phyloP scores from a whole-genome alignment of 2,113 vertebrate genomes.

The Epinephelus lanceolatus region DNA sequence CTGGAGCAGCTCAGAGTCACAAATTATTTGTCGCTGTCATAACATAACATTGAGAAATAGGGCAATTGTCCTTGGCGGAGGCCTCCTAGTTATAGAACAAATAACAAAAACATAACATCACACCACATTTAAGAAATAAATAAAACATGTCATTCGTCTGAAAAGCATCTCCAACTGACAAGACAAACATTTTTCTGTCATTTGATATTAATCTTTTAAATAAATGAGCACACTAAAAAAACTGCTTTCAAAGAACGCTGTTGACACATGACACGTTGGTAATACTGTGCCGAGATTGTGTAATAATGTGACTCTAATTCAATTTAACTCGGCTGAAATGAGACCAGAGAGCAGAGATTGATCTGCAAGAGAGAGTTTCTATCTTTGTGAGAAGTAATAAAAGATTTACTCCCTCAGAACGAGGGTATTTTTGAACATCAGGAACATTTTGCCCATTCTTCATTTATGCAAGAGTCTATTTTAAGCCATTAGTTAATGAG shows the following conservation, averaged over 20 bases:
- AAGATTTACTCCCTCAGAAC: not conserved
- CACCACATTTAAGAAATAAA: conserved; percentile 20
- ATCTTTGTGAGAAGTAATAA: conserved; percentile 5
- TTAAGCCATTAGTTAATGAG: conserved; percentile 10
- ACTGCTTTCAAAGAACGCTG: not conserved
- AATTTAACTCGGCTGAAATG: not conserved
- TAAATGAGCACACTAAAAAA: not conserved
- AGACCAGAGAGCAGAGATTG: not conserved
- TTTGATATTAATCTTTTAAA: not conserved
- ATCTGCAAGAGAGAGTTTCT: not conserved
- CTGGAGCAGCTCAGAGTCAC: too few species aligned
- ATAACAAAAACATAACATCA: conserved; percentile 1
- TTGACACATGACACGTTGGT: not conserved
- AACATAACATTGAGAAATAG: not conserved
- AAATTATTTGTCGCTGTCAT: too few species aligned
- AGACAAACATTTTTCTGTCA: not conserved
- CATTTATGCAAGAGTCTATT: not conserved
- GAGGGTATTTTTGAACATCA: not conserved
- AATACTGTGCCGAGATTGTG: not conserved
- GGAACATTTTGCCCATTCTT: not conserved
- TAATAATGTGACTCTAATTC: not conserved
- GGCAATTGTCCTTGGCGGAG: too few species aligned
- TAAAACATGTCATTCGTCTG: not conserved
- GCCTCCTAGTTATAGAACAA: not conserved
- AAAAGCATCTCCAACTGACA: not conserved